Evolutionary conservation across 2,113 vertebrate species (phyloP).

Genomic region (Atherinomorus stipes): DNA sequence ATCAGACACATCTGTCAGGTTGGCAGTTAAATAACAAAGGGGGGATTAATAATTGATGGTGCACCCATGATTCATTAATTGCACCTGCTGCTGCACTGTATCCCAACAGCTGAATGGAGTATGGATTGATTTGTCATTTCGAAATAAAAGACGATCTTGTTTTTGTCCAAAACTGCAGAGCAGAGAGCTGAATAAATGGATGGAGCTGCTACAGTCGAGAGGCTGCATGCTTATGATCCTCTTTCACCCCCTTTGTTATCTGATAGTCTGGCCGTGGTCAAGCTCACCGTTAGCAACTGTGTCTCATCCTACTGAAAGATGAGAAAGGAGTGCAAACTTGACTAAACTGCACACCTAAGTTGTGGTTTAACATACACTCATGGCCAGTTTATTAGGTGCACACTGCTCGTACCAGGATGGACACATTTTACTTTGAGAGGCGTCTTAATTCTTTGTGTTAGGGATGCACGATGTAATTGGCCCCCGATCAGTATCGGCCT

Average conservation of each 20-base stretch:
- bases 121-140: conserved; percentile 36
- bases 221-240: conserved; percentile 21
- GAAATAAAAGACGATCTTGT: not conserved
- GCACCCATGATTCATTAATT: conserved; percentile 37
- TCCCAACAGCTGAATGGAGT: conserved; percentile 9
- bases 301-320: conserved; percentile 45
- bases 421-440: too few species aligned
- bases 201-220: conserved; percentile 27
- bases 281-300: conserved; percentile 55
- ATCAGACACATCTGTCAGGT: conserved; percentile 47
- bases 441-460: too few species aligned
- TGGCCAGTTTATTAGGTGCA: too few species aligned
- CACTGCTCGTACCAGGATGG: too few species aligned
- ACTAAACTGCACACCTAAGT: not conserved
- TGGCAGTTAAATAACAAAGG: conserved; percentile 19
- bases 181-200: conserved; percentile 28
- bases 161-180: conserved; percentile 17
- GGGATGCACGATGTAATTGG: too few species aligned
- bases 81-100: conserved; percentile 20
- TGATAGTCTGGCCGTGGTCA: conserved; percentile 45
- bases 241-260: conserved; percentile 52
- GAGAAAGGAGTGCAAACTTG: conserved; percentile 26
- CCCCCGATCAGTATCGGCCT: too few species aligned
- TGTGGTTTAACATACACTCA: too few species aligned
- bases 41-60: conserved; percentile 47